Base-by-base conservation (phyloP, 2,113 vertebrate genomes). In the Neogobius melanostomus region DNA sequence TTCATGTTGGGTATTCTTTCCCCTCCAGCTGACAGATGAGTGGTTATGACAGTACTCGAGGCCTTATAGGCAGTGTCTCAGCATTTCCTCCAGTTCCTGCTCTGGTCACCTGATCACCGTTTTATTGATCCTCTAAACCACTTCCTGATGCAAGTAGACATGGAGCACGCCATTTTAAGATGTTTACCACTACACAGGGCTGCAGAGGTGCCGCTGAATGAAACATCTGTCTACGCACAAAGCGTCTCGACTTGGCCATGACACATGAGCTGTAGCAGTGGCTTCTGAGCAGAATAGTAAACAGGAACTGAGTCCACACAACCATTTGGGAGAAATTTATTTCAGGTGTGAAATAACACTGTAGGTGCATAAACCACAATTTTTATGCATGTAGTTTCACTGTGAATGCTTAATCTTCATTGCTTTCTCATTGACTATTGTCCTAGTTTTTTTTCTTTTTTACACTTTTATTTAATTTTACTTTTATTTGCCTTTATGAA, bases 91-190 rank as follows among this genome's bases (percentile, higher is more conserved):
- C 84, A 82, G 83, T 49, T 85, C 83, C 83, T 80, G 77, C 80
- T 82, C 90, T 86, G 77, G 84, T 93, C 93, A 90, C 87, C 92
- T 87, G 93, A 95, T 94, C 89, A 52, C 91, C 90, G 79, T 72
- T 75, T 71, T 92, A 96, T 95, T 91, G 95, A 97, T 97, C 93
- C 87, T 76, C 83, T 84, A 90, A 21, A 92, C 85, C 79, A 89
- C 91, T 93, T 94, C 91, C 87, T 79, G 82, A 82, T 91, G 89
- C 91, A 85, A 79, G 91, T 91, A 91, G 90, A 91, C 93, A 89
- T 92, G 91, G 91, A 75, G 85, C 88, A 89, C 81, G 83, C 79
- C 73, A 66, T 89, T 87, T 91, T 83, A 77, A 79, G 85, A 88
- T 93, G 92, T 94, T 90, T 89, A 10, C 92, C 90, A 93, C 84